A percentile compares a stretch with the other conserved stretches of the same genome.
These are phyloP conservation scores for Meganola albula DNA, from an alignment of 2,888 invertebrate genomes.

Conservation along the genomic window DNA sequence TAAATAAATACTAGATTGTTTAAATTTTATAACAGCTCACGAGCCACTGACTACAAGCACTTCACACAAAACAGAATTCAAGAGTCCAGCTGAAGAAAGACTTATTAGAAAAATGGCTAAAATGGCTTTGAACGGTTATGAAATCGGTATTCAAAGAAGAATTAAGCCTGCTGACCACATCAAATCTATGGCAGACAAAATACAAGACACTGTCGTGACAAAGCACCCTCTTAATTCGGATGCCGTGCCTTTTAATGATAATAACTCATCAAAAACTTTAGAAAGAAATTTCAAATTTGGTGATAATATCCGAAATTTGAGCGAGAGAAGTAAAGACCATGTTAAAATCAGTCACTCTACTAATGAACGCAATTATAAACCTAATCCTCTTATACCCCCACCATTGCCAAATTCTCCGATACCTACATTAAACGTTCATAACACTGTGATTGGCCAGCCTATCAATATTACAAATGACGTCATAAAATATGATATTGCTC, in stretches of 20 bases:
- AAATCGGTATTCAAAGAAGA: conserved; percentile 74
- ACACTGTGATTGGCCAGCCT: conserved; percentile 39
- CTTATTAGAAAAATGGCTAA: conserved; percentile 73
- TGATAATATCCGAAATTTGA: conserved; percentile 48
- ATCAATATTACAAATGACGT: conserved; percentile 30
- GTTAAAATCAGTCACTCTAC: conserved; percentile 51
- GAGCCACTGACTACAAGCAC: conserved; percentile 48
- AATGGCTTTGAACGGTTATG: conserved; percentile 73
- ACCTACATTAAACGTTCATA: conserved; percentile 52
- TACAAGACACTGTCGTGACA: conserved; percentile 73
- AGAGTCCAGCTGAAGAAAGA: conserved; percentile 71
- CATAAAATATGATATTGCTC: conserved; percentile 37
- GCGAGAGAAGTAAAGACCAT: conserved; percentile 58
- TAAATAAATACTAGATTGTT: too few species aligned
- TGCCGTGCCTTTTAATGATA: conserved; percentile 48
- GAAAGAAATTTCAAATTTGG: conserved; percentile 50
- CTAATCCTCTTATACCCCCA: conserved; percentile 50
- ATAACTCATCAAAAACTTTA: conserved; percentile 45
- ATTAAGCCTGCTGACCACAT: conserved; percentile 73
- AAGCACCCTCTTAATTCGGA: conserved; percentile 71
- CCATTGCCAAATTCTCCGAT: conserved; percentile 63
- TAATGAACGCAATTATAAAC: conserved; percentile 28
- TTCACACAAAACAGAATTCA: conserved; percentile 58
- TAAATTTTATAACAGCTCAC: conserved; percentile 68
- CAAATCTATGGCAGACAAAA: conserved; percentile 72